Evolutionary conservation across 2,797 vertebrate genomes (phyloP).

Genomic region (Malurus splendens): DNA sequence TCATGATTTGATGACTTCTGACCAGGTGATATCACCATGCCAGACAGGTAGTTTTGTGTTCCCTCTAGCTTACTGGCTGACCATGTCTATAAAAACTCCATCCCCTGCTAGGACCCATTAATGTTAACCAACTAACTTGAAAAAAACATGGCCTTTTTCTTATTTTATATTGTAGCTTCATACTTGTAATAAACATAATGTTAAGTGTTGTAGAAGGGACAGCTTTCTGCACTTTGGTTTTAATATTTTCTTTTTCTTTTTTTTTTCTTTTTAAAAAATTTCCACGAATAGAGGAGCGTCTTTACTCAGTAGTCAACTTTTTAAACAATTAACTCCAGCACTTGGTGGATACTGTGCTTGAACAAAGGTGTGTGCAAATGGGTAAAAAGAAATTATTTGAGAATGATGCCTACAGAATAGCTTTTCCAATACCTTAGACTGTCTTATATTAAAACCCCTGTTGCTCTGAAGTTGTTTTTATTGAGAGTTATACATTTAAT

Average conservation of each 20-base stretch:
- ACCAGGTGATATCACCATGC: not conserved
- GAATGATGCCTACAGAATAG: not conserved
- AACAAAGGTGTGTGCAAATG: not conserved
- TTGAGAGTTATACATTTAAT: not conserved
- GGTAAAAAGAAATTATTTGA: not conserved
- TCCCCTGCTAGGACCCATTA: not conserved
- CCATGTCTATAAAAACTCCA: not conserved
- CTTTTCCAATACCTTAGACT: not conserved
- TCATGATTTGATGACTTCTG: not conserved
- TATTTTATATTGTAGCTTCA: not conserved
- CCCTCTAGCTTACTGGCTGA: not conserved
- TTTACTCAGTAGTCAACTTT: not conserved
- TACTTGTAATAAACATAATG: not conserved
- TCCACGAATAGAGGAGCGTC: not conserved
- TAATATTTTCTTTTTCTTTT: no score
- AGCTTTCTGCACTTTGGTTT: not conserved
- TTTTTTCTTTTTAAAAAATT: not conserved
- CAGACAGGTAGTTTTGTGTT: not conserved
- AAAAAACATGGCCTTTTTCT: not conserved
- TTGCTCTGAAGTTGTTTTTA: not conserved
- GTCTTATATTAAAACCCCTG: not conserved
- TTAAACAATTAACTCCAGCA: not conserved
- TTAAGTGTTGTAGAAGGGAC: not conserved
- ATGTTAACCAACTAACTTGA: not conserved
- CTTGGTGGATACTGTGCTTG: not conserved